Evolutionary conservation across 2,113 vertebrate genomes (phyloP).

Genomic region (Penelope pileata): DNA sequence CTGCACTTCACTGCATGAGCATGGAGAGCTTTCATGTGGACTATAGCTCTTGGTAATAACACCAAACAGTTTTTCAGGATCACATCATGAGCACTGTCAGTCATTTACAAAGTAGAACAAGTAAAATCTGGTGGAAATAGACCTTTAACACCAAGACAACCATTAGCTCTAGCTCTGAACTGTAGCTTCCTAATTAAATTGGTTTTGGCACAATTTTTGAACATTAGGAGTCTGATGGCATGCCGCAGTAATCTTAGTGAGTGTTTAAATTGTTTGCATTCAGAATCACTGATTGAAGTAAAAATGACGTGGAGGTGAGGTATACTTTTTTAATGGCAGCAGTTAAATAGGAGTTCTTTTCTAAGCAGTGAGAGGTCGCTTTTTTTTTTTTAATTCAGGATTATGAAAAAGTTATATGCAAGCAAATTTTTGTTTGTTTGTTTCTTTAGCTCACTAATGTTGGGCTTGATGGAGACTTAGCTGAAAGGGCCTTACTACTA

Average conservation of each 20-base stretch:
- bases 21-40: slow-evolving; percentile 54
- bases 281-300: slow-evolving; percentile 15
- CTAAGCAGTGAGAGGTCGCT: not conserved
- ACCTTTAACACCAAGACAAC: slow-evolving; percentile 37
- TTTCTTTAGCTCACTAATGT: slow-evolving; percentile 63
- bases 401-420: slow-evolving; percentile 44
- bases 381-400: slow-evolving; percentile 40
- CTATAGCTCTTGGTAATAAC: slow-evolving; percentile 28
- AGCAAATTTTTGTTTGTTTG: slow-evolving; percentile 35
- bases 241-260: slow-evolving; percentile 37
- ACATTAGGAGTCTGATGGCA: slow-evolving; percentile 25
- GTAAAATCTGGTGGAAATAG: slow-evolving; percentile 36
- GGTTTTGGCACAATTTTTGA: slow-evolving; percentile 49
- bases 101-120: slow-evolving; percentile 38
- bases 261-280: slow-evolving; percentile 50
- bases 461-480: slow-evolving; percentile 52
- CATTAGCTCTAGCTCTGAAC: slow-evolving; percentile 48
- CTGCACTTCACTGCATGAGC: slow-evolving; percentile 71
- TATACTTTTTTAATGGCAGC: slow-evolving; percentile 49
- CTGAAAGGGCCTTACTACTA: slow-evolving; percentile 66
- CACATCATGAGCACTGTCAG: slow-evolving; percentile 43
- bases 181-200: slow-evolving; percentile 33
- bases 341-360: slow-evolving; percentile 28
- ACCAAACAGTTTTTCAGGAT: slow-evolving; percentile 18
- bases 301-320: not conserved